A percentile compares a stretch with the other conserved stretches of the same genome.
phyloP scores from a whole-genome alignment of 2,113 vertebrate genomes.

The Holacanthus passer region DNA sequence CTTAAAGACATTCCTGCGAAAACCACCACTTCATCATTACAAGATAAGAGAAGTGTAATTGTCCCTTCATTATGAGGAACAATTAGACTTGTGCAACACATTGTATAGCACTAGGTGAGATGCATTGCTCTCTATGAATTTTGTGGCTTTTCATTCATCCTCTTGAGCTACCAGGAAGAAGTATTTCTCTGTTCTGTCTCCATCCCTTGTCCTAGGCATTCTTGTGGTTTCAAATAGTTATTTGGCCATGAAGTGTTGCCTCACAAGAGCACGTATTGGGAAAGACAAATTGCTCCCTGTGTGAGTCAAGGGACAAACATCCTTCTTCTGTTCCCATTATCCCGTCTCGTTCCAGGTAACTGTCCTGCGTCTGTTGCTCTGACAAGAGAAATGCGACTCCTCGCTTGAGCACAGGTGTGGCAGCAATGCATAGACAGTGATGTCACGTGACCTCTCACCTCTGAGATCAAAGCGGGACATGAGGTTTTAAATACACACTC shows the following conservation, averaged over 20 bases:
- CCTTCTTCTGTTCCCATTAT: background rate
- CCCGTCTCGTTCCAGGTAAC: background rate
- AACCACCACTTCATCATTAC: conserved; percentile 11
- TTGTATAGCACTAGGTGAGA: background rate
- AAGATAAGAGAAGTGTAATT: background rate
- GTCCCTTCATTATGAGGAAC: background rate
- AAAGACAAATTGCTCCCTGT: conserved; percentile 7
- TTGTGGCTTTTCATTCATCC: conserved; percentile 2
- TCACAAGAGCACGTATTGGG: background rate
- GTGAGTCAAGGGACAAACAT: conserved; percentile 31
- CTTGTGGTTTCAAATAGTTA: conserved; percentile 14
- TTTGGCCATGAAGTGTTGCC: background rate
- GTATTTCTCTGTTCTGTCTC: background rate
- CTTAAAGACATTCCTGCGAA: conserved; percentile 22
- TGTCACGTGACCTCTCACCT: conserved; percentile 51
- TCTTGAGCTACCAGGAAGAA: background rate
- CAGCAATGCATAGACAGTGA: conserved; percentile 21
- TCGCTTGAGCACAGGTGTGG: conserved; percentile 34
- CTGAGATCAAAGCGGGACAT: conserved; percentile 61
- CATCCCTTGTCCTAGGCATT: conserved; percentile 2
- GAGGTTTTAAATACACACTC: conserved; percentile 19
- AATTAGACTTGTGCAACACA: background rate
- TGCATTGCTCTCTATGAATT: background rate
- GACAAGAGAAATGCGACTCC: conserved; percentile 40
- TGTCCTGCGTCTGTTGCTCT: background rate